phyloP scores from a whole-genome alignment of 2,113 vertebrate species.

The Phodopus roborovskii region DNA sequence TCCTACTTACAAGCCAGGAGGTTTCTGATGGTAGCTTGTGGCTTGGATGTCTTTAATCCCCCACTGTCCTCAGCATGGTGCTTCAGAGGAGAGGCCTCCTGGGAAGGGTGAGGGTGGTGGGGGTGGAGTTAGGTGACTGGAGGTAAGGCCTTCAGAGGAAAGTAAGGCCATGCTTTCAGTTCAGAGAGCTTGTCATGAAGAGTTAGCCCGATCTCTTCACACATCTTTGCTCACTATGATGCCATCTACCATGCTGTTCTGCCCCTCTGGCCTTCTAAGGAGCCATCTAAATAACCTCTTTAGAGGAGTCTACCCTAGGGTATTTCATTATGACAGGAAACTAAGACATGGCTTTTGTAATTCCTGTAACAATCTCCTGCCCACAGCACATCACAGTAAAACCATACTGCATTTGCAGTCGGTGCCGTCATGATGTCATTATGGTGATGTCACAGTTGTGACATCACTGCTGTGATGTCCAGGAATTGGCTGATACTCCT shows the following conservation, averaged over 20 bases:
- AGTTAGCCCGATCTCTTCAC: neutral
- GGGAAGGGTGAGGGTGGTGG: neutral
- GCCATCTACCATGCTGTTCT: neutral
- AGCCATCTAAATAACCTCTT: neutral
- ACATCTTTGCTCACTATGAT: neutral
- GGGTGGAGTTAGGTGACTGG: neutral
- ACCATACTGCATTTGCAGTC: rapidly evolving
- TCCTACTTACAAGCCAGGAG: neutral
- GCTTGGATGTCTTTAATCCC: neutral
- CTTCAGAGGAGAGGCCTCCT: too few species aligned
- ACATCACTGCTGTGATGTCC: neutral
- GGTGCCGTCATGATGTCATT: neutral
- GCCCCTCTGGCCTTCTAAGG: neutral
- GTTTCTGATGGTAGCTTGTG: neutral
- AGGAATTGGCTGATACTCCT: neutral
- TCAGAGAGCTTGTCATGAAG: neutral
- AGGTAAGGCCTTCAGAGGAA: neutral
- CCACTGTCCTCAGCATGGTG: neutral
- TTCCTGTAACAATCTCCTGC: neutral
- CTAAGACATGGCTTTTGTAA: neutral
- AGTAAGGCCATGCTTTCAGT: neutral
- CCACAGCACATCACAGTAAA: neutral
- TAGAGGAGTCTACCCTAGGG: neutral
- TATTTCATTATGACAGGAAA: neutral
- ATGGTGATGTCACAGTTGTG: neutral